Conservation (phyloP, 2,113 vertebrate genomes). For the Corythoichthys haematopterus region DNA sequence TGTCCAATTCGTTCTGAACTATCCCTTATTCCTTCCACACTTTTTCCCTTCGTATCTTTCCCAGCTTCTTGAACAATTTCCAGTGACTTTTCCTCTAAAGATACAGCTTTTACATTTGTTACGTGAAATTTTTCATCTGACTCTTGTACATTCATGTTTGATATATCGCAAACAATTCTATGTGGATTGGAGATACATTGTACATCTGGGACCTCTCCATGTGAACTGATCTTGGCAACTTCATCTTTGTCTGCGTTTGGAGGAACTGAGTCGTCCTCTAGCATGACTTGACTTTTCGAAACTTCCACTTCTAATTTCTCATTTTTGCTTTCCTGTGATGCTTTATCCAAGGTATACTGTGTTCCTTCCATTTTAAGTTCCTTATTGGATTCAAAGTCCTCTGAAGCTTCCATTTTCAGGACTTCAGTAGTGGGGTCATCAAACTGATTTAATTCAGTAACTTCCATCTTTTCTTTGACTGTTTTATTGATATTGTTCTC, state of each 20-base stretch:
- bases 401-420: not conserved
- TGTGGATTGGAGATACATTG: not conserved
- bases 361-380: slow-evolving; percentile 1
- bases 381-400: not conserved
- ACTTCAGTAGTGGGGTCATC: not conserved
- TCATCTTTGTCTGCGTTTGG: slow-evolving; percentile 5
- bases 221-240: not conserved
- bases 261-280: not conserved
- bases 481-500: not conserved
- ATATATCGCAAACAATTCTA: not conserved
- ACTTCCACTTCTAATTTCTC: slow-evolving; percentile 2
- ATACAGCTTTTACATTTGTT: slow-evolving; percentile 1
- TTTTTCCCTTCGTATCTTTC: slow-evolving; percentile 3
- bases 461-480: not conserved
- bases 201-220: not conserved
- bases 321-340: not conserved
- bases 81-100: slow-evolving; percentile 1
- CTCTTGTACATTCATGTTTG: not conserved
- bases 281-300: not conserved
- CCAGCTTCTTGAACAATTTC: not conserved
- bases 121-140: slow-evolving; percentile 2
- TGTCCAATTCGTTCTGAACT: not conserved
- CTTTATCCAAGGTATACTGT: not conserved
- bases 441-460: not conserved
- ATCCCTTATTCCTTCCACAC: not conserved